Percentiles rank a stretch among this genome's conserved stretches.
phyloP scores from a whole-genome alignment of 1,140 invertebrate genomes.

The Oryctes rhinoceros region DNA sequence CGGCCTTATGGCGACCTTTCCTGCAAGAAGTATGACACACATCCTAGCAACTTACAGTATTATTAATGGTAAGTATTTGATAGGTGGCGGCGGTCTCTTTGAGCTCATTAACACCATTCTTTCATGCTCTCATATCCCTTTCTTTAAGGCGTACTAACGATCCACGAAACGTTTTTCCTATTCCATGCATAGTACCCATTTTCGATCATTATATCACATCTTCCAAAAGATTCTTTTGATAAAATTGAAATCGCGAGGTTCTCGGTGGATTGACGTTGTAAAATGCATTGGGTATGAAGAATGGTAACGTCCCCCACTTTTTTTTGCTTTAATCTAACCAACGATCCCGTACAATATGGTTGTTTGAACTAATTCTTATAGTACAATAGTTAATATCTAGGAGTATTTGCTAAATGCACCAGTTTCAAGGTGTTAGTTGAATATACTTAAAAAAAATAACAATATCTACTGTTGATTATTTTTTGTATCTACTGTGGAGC shows the following conservation, averaged over 20 bases:
- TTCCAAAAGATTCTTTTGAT: background rate
- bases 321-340: slow-evolving; percentile 22
- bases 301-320: background rate
- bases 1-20: slow-evolving; percentile 73
- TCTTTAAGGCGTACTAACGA: background rate
- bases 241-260: background rate
- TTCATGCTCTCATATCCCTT: slow-evolving; percentile 6
- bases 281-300: background rate
- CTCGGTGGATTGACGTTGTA: background rate
- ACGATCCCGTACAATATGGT: background rate
- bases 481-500: too few relatives aligned
- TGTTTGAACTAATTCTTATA: slow-evolving; percentile 16
- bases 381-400: slow-evolving; percentile 19
- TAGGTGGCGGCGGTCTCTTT: background rate
- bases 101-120: background rate
- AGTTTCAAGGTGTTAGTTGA: too few relatives aligned
- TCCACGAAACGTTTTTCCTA: background rate
- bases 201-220: too few relatives aligned
- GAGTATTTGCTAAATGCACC: background rate
- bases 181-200: background rate
- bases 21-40: slow-evolving; percentile 74
- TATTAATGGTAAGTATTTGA: slow-evolving; percentile 70
- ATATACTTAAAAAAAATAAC: too few relatives aligned
- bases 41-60: slow-evolving; percentile 79
- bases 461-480: too few relatives aligned